Base-by-base conservation (phyloP, 2,113 vertebrate genomes). In the Megaceryle maxima region DNA sequence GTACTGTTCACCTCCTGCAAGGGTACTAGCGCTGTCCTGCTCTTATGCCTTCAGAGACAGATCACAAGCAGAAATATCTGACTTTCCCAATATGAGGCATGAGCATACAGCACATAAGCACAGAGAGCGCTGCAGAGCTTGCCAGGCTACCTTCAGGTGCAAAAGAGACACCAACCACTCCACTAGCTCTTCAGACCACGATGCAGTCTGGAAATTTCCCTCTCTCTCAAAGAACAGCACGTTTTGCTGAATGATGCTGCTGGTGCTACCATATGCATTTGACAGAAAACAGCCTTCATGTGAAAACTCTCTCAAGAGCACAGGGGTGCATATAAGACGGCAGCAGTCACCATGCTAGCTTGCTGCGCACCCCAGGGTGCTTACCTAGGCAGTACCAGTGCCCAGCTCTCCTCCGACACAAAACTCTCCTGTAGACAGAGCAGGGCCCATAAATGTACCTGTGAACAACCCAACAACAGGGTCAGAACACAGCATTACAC, bases 311-410 rank as follows among this genome's bases (percentile, higher is more conserved):
- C 24, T 26, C 8, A 0, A 55, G 53, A 76, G 59, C 53, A 5
- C 28, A 0, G 0, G 57, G 24, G 16, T 6, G 37, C 22, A 39
- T 9, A 9, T 1, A 6, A 12, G 44, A 13, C 7, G 28, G 73
- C 0, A 0, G 41, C n/a, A 28, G 77, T 10, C 2, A 1, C 13
- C 0, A 1, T 1, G 1, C 37, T 1, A 10, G 59, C 48, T 41
- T 51, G 28, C 8, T 0, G 22, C 55, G 44, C 43, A 46, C 9
- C 11, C 5, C 0, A 0, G 13, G 15, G 14, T 44, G 43, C 46
- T 17, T 16, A 31, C 14, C 20, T 1, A 21, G 22, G 29, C 2
- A 7, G 55, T 13, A 26, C 7, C 1, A 1, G 37, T 2, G 19
- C 10, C 59, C 37, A 28, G 44, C 37, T 59, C 37, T n/a, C 1